Conservation (phyloP, 2,888 invertebrate genomes). For the Elmis aenea region DNA sequence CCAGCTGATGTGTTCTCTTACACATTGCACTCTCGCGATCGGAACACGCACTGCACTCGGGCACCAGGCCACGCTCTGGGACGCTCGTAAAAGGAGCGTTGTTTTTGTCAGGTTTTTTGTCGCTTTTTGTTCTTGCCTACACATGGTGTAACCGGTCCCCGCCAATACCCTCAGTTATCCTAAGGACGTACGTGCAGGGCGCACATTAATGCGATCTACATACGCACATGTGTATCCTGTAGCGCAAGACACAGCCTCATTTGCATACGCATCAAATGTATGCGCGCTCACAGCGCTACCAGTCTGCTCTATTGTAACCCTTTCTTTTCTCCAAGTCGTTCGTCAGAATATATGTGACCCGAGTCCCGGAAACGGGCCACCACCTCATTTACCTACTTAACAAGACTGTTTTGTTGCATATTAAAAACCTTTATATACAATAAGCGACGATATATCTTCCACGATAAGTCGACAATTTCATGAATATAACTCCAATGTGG, state of each 20-base stretch:
- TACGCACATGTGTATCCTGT: constrained; percentile 32
- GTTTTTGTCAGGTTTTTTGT: constrained; percentile 40
- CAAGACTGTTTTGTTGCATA: constrained; percentile 38
- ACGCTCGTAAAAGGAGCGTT: constrained; percentile 22
- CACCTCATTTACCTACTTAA: constrained; percentile 40
- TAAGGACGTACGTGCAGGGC: constrained; percentile 28
- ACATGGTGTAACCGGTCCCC: constrained; percentile 23
- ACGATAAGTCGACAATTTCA: no score
- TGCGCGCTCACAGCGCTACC: constrained; percentile 36
- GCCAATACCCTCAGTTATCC: constrained; percentile 15
- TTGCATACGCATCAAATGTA: constrained; percentile 41
- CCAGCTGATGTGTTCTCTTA: constrained; percentile 23
- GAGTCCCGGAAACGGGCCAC: constrained; percentile 30
- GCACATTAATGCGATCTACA: constrained; percentile 31
- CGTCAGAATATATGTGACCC: constrained; percentile 34
- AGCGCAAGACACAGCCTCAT: constrained; percentile 36
- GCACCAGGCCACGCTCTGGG: constrained; percentile 16
- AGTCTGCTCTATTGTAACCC: constrained; percentile 29
- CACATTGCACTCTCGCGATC: constrained; percentile 18
- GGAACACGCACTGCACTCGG: constrained; percentile 23
- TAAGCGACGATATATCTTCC: no score
- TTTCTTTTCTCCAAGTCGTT: constrained; percentile 29
- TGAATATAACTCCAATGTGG: no score
- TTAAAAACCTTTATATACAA: no score
- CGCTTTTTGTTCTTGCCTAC: constrained; percentile 30